Conservation (phyloP, 2,797 vertebrate species). For the Toxotes lorentzi region DNA sequence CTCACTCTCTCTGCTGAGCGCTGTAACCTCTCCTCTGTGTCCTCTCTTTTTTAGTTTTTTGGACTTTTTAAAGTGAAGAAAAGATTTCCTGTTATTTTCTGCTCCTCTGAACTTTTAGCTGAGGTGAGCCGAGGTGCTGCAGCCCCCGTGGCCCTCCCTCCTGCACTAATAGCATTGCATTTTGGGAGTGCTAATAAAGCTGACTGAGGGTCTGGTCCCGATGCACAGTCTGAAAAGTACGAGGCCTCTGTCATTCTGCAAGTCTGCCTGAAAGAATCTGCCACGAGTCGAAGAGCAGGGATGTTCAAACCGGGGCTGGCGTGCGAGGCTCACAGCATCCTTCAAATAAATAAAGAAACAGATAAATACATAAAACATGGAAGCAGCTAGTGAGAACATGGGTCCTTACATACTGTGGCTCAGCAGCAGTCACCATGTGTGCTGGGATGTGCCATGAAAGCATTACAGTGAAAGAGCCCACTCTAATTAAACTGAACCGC, state of each 20-base stretch:
- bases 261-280: neutral
- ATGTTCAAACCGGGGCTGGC: neutral
- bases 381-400: neutral
- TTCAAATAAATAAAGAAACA: conserved; percentile 19
- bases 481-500: conserved; percentile 13
- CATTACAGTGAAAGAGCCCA: neutral
- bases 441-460: neutral
- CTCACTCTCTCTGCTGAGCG: too few relatives aligned
- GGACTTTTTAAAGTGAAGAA: too few relatives aligned
- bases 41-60: too few relatives aligned
- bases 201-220: neutral
- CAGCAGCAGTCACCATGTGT: neutral
- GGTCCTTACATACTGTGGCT: neutral
- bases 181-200: neutral
- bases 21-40: too few relatives aligned
- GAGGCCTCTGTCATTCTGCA: neutral
- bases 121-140: too few relatives aligned
- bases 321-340: neutral
- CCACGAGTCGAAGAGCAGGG: neutral
- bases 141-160: too few relatives aligned
- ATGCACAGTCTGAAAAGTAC: neutral
- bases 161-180: too few relatives aligned
- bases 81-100: too few relatives aligned
- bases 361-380: conserved; percentile 30
- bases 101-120: too few relatives aligned